phyloP scores from a whole-genome alignment of 2,888 invertebrate species.

The Synergus japonicus region DNA sequence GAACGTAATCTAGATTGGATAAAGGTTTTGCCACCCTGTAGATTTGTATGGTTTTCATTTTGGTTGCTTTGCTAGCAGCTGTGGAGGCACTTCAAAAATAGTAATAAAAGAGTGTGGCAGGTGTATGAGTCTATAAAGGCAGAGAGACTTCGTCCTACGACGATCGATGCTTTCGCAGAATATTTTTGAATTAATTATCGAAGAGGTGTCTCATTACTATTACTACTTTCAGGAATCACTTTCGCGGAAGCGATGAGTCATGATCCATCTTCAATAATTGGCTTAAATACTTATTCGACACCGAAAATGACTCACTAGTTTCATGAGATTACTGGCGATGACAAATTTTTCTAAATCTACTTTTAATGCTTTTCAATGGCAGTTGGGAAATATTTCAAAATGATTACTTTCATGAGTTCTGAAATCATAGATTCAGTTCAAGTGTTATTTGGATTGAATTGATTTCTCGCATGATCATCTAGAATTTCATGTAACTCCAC shows the following conservation, averaged over 20 bases:
- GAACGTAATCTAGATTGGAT: not conserved
- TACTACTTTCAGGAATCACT: conserved; percentile 19
- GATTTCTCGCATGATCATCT: not conserved
- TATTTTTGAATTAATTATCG: conserved; percentile 40
- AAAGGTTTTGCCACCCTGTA: not conserved
- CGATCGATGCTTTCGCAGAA: conserved; percentile 34
- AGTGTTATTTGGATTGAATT: not conserved
- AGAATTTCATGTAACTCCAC: not conserved
- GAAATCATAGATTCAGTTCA: not conserved
- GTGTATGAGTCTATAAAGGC: conserved; percentile 27
- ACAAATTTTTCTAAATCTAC: not conserved
- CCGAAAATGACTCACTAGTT: conserved; percentile 3
- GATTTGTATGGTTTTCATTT: not conserved
- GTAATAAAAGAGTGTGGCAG: conserved; percentile 21
- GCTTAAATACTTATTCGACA: conserved; percentile 13
- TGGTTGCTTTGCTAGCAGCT: conserved; percentile 8
- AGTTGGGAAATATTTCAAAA: not conserved
- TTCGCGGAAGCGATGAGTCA: conserved; percentile 21
- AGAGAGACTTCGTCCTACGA: conserved; percentile 1
- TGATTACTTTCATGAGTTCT: not conserved
- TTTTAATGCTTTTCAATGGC: not conserved
- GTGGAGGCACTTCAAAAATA: conserved; percentile 29
- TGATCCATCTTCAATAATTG: conserved; percentile 13
- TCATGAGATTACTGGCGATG: not conserved
- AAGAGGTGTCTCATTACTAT: conserved; percentile 27